Conservation (phyloP, 2,888 invertebrate species). For the Leptinotarsa rubiginosa region DNA sequence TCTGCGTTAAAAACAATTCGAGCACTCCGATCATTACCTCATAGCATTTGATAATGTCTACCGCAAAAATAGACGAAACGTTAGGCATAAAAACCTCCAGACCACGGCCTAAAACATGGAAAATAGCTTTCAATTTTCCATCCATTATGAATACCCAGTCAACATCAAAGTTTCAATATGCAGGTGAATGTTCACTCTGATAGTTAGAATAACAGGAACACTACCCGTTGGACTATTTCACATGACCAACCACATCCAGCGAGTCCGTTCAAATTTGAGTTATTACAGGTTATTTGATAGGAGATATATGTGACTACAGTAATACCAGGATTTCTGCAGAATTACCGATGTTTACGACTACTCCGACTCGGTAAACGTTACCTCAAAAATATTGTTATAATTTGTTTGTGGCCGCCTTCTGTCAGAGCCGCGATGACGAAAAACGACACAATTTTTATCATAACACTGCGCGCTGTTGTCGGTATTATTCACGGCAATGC, state of each 20-base stretch:
- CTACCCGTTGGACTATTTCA: conserved; percentile 28
- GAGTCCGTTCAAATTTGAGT: conserved; percentile 21
- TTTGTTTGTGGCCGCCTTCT: conserved; percentile 31
- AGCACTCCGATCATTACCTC: too few species aligned
- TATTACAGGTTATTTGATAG: conserved; percentile 23
- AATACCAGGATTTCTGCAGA: conserved; percentile 31
- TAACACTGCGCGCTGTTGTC: conserved; percentile 1
- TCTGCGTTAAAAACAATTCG: too few species aligned
- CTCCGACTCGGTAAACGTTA: conserved; percentile 29
- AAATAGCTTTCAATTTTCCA: neutral
- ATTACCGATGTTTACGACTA: conserved; percentile 35
- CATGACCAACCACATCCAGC: neutral
- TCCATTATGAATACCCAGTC: neutral
- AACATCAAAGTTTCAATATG: conserved; percentile 32
- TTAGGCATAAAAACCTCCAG: neutral
- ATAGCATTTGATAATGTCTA: too few species aligned
- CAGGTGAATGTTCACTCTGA: conserved; percentile 20
- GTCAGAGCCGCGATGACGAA: conserved; percentile 31
- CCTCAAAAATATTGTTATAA: conserved; percentile 34
- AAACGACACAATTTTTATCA: conserved; percentile 29
- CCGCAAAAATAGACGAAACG: neutral
- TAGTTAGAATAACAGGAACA: conserved; percentile 27
- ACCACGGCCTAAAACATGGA: neutral
- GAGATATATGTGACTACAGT: conserved; percentile 28
- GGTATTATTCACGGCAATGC: conserved; percentile 1